Conservation (phyloP, 2,888 invertebrate genomes). For the Chrysolina oricalcia region DNA sequence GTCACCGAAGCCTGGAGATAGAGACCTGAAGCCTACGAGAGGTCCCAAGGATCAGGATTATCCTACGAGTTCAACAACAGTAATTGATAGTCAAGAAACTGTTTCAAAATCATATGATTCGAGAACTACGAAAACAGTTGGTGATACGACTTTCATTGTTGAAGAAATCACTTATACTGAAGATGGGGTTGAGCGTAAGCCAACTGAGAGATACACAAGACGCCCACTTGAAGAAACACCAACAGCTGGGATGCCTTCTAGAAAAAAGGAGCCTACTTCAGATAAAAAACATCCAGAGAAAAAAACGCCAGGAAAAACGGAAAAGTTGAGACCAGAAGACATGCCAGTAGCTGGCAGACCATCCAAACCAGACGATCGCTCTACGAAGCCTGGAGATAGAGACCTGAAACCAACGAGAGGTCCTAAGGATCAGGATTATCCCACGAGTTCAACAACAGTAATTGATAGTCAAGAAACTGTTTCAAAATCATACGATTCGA, state of each 20-base stretch:
- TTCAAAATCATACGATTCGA: conserved; percentile 7
- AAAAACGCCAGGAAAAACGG: background rate
- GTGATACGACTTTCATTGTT: background rate
- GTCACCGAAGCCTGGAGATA: conserved; percentile 1
- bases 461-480: background rate
- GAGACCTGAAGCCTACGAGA: background rate
- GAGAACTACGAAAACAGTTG: conserved; percentile 4
- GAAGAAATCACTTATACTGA: background rate
- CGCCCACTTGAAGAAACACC: conserved; percentile 16
- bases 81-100: background rate
- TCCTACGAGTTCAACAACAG: background rate
- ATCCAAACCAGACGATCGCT: background rate
- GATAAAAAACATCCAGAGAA: background rate
- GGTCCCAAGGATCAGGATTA: background rate
- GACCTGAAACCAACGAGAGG: background rate
- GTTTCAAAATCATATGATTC: conserved; percentile 17
- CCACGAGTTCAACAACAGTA: background rate
- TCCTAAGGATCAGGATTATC: background rate
- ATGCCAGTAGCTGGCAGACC: conserved; percentile 30
- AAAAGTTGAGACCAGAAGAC: conserved; percentile 16
- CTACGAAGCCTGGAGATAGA: background rate
- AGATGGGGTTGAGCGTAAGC: background rate
- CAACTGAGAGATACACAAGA: background rate
- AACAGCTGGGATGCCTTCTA: conserved; percentile 25
- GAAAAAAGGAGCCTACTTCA: conserved; percentile 21